Percentiles rank a stretch among this genome's conserved stretches.
Conservation (phyloP, 2,113 vertebrate species). For the Lethenteron camtschaticum region DNA sequence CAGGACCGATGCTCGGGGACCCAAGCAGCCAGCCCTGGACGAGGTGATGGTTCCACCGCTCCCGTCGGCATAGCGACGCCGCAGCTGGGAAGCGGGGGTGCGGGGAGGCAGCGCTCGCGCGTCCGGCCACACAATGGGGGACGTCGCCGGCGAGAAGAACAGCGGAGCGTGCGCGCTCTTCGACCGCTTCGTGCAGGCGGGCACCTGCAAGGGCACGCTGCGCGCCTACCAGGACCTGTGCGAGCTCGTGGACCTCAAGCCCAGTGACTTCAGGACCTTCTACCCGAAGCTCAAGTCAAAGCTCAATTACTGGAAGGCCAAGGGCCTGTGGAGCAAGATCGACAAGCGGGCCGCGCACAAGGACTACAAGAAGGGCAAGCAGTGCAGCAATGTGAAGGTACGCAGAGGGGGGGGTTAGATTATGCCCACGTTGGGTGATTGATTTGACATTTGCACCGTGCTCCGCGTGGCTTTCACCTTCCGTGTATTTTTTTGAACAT, state of each 20-base stretch:
- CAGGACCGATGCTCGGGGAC: no score
- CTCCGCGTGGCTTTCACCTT: no score
- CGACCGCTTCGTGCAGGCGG: slow-evolving; percentile 40
- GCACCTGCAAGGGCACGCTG: slow-evolving; percentile 41
- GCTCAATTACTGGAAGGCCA: slow-evolving; percentile 85
- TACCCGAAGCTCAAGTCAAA: slow-evolving; percentile 43
- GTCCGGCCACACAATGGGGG: slow-evolving; percentile 18
- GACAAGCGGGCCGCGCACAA: slow-evolving; percentile 49
- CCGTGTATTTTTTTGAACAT: no score
- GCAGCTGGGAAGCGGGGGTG: no score
- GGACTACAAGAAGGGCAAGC: slow-evolving; percentile 48
- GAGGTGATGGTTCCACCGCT: no score
- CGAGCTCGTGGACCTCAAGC: slow-evolving; percentile 27
- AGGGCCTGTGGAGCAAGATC: slow-evolving; percentile 61
- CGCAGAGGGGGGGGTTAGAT: no score
- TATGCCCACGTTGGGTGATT: no score
- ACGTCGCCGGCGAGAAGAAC: slow-evolving; percentile 24
- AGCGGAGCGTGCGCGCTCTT: slow-evolving; percentile 40
- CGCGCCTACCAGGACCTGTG: slow-evolving; percentile 40
- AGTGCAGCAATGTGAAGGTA: slow-evolving; percentile 53
- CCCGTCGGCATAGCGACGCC: no score
- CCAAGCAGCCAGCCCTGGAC: no score
- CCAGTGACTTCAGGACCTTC: slow-evolving; percentile 33
- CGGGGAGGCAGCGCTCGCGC: no score
- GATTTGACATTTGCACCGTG: no score